A percentile compares a stretch with the other conserved stretches of the same genome.
These are phyloP conservation scores for Monoplex corrugatus DNA, from an alignment of 2,888 invertebrate genomes.

Conservation along the genomic window DNA sequence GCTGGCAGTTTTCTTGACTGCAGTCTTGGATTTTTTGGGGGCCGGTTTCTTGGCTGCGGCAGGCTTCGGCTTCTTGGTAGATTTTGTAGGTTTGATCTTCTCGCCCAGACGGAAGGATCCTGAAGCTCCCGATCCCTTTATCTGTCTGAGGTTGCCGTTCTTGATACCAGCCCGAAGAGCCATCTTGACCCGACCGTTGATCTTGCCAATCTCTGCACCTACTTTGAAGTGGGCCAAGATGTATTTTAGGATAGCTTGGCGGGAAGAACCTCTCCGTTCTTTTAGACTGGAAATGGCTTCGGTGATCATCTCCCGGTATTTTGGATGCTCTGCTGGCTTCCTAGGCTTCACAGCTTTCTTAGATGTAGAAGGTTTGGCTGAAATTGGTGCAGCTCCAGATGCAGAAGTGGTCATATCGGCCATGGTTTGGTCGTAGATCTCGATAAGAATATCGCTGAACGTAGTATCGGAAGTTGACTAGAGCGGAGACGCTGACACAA, in stretches of 20 bases:
- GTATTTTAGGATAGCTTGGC: conserved; percentile 80
- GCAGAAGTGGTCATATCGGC: conserved; percentile 41
- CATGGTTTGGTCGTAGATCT: conserved; percentile 27
- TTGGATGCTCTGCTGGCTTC: conserved; percentile 61
- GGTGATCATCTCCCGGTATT: conserved; percentile 77
- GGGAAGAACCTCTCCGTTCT: conserved; percentile 78
- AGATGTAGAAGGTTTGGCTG: neutral
- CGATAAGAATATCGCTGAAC: neutral
- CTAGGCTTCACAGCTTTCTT: conserved; percentile 20
- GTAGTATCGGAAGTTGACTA: neutral
- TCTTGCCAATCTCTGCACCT: conserved; percentile 63
- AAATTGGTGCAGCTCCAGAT: neutral
- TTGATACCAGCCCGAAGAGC: conserved; percentile 74
- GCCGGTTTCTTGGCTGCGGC: conserved; percentile 46
- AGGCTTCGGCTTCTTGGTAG: conserved; percentile 33
- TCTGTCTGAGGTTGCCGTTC: conserved; percentile 70
- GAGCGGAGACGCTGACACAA: neutral
- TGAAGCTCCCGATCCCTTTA: conserved; percentile 60
- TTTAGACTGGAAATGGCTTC: conserved; percentile 75
- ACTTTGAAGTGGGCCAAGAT: conserved; percentile 78
- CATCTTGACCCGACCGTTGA: conserved; percentile 68
- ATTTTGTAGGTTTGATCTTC: conserved; percentile 51
- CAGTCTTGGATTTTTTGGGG: neutral
- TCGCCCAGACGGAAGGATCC: conserved; percentile 47
- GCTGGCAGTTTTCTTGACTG: neutral